Evolutionary conservation across 2,113 vertebrate genomes (phyloP), one percentile per base, ranked within the genome.

Genomic region (Sminthopsis crassicaudata): DNA sequence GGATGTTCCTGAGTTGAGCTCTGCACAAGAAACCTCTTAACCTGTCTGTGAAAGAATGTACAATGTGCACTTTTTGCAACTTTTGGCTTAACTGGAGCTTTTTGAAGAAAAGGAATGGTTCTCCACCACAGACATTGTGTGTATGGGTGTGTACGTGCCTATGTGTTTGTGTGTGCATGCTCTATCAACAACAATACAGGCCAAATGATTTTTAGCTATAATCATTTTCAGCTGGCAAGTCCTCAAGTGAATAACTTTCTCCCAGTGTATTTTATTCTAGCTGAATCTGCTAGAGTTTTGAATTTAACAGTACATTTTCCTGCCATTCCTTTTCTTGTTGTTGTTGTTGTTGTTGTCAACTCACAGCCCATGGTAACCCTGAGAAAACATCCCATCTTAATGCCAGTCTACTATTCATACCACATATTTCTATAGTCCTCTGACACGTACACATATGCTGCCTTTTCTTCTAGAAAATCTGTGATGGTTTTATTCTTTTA

Each of bases 161-260:
- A 25, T 57, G 55, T 26, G 26, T 50, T 8, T 9, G 50, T 51
- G 50, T 51, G 50, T 51, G 50, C 36, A 11, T 67, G 27, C 27
- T 27, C 22, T 22, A 42, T 10, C n/a, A 84, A 42, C 22, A 84
- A 84, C n/a, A 26, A 53, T 14, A 53, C 67, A 42, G 60, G 91
- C 93, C 24, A 89, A 67, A 53, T 94, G 23, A 92, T 94, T 96
- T 95, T 95, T 95, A 93, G 91, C 93, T 91, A 89, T 84, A 94
- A 46, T 95, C 48, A 53, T 91, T 96, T 60, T 91, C 91, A 93
- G 0, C 91, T 94, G 46, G 90, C 89, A 93, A 52, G 12, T 92
- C 93, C 53, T 90, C 92, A 89, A 94, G 91, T 30, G 53, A 2
- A 92, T 91, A 52, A 94, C 26, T 67, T 95, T 36, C 93, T 42